Percentiles rank a stretch among this genome's conserved stretches.
phyloP scores from a whole-genome alignment of 1,140 invertebrate genomes.

The Listronotus bonariensis region DNA sequence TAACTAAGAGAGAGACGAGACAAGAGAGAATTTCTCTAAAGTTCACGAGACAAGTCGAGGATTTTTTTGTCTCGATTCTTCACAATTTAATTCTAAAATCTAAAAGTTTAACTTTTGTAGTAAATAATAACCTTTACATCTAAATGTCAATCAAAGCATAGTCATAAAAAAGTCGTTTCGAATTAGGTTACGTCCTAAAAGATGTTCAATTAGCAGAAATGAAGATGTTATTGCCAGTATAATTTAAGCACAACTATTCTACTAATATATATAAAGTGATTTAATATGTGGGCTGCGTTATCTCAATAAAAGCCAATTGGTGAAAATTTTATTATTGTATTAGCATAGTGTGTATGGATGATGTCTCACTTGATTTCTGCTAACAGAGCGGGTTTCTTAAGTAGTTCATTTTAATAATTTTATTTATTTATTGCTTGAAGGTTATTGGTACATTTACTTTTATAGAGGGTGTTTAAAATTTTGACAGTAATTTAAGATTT shows the following conservation, averaged over 20 bases:
- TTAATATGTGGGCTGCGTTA: slow-evolving; percentile 33
- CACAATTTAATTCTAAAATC: too few species aligned
- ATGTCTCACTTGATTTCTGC: slow-evolving; percentile 4
- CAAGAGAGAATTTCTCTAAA: too few species aligned
- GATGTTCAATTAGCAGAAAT: slow-evolving; percentile 23
- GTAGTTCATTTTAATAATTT: slow-evolving; percentile 5
- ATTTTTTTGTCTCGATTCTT: too few species aligned
- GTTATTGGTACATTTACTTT: too few species aligned
- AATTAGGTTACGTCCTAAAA: slow-evolving; percentile 16
- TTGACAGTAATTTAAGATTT: too few species aligned
- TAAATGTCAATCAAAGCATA: not conserved
- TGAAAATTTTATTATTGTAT: slow-evolving; percentile 28
- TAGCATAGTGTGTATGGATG: slow-evolving; percentile 15
- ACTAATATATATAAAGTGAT: slow-evolving; percentile 30
- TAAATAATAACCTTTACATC: not conserved
- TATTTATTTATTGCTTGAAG: not conserved
- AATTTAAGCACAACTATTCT: slow-evolving; percentile 28
- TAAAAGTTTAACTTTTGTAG: too few species aligned
- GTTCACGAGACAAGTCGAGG: too few species aligned
- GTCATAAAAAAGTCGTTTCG: slow-evolving; percentile 4
- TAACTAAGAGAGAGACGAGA: too few species aligned
- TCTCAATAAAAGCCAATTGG: slow-evolving; percentile 33
- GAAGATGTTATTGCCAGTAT: slow-evolving; percentile 26
- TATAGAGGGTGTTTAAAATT: too few species aligned
- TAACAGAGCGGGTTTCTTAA: not conserved